Conservation (phyloP, 2,113 vertebrate genomes). For the Isurus oxyrinchus region DNA sequence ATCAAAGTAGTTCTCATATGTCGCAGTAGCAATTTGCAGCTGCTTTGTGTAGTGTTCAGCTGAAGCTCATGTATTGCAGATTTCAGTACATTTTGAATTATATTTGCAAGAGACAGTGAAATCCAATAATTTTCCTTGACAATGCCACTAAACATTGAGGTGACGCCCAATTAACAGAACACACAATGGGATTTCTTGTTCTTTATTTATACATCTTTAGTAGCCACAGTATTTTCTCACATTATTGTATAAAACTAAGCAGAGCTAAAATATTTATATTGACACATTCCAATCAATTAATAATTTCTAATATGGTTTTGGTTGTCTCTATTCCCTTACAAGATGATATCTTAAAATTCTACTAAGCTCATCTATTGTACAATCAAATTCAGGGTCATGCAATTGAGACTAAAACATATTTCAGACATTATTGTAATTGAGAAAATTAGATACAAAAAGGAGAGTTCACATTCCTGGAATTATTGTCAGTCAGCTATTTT, state of each 20-base stretch:
- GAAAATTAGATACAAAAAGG: not conserved
- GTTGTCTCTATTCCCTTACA: not conserved
- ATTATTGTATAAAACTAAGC: not conserved
- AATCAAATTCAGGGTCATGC: not conserved
- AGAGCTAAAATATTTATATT: not conserved
- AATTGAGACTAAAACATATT: not conserved
- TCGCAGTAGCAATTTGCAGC: not conserved
- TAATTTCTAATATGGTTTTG: not conserved
- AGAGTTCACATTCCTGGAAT: not conserved
- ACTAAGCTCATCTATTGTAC: not conserved
- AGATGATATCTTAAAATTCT: conserved; percentile 4
- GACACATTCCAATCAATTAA: not conserved
- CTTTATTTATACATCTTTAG: not conserved
- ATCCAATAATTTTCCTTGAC: not conserved
- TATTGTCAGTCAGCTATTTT: not conserved
- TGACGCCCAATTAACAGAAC: conserved; percentile 22
- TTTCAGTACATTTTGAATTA: conserved; percentile 25
- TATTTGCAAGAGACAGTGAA: not conserved
- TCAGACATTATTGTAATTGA: conserved; percentile 9
- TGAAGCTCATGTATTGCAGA: conserved; percentile 4
- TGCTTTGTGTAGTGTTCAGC: conserved; percentile 2
- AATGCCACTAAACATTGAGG: not conserved
- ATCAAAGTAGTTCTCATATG: conserved; percentile 30
- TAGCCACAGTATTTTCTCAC: not conserved
- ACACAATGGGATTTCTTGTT: not conserved